Percentiles rank a stretch among this genome's conserved stretches.
Evolutionary conservation across 2,888 invertebrate species (phyloP).

Genomic region (Listrodromus nycthemerus): DNA sequence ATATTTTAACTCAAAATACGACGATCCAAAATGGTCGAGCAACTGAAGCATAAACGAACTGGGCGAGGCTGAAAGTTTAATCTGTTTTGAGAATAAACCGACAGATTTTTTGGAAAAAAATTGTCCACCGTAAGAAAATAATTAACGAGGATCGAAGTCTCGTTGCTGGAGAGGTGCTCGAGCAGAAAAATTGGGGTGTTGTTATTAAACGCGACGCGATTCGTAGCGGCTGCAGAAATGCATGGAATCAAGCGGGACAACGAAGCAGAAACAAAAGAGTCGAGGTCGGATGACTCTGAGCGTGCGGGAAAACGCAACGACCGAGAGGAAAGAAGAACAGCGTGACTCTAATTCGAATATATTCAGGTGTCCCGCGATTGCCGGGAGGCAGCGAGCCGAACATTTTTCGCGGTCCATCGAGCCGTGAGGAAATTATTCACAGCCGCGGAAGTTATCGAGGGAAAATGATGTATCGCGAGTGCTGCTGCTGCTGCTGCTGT

Average conservation of each 20-base stretch:
- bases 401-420: slow-evolving; percentile 79
- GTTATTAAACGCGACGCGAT: slow-evolving; percentile 23
- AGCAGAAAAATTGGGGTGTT: slow-evolving; percentile 12
- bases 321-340: slow-evolving; percentile 31
- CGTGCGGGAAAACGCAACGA: slow-evolving; percentile 15
- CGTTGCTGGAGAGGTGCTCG: slow-evolving; percentile 13
- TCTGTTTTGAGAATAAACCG: slow-evolving; percentile 35
- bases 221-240: slow-evolving; percentile 15
- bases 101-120: slow-evolving; percentile 43
- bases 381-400: slow-evolving; percentile 74
- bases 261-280: slow-evolving; percentile 10
- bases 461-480: slow-evolving; percentile 68
- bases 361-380: slow-evolving; percentile 74
- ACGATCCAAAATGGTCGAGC: no score
- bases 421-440: slow-evolving; percentile 79
- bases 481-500: slow-evolving; percentile 17
- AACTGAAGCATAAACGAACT: no score
- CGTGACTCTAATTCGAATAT: slow-evolving; percentile 62
- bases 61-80: slow-evolving; percentile 27
- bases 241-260: slow-evolving; percentile 56
- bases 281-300: slow-evolving; percentile 18
- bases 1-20: no score
- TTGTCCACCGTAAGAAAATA: slow-evolving; percentile 15
- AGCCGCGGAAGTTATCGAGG: slow-evolving; percentile 74
- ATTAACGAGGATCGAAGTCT: background rate